Evolutionary conservation across 1,140 invertebrate species (phyloP).

Genomic region (Liolophura sinensis): DNA sequence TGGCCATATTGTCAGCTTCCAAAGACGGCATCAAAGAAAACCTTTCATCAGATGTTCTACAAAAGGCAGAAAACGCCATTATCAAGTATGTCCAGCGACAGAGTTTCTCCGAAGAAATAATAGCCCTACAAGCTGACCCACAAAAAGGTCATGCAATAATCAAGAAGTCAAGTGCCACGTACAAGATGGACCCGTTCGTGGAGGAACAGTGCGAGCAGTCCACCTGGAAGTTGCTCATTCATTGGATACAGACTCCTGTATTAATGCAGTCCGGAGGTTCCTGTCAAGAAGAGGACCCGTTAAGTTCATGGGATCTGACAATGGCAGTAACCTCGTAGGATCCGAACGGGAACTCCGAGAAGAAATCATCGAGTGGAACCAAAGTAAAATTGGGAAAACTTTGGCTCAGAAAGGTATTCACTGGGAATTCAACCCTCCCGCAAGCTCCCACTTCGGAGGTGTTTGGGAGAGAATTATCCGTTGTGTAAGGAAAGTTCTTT

Average conservation of each 20-base stretch:
- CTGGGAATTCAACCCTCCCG: conserved; percentile 56
- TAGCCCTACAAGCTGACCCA: background rate
- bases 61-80: conserved; percentile 8
- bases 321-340: conserved; percentile 24
- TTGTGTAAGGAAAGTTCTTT: conserved; percentile 36
- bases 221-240: conserved; percentile 29
- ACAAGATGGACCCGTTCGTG: conserved; percentile 18
- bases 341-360: conserved; percentile 25
- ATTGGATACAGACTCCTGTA: conserved; percentile 19
- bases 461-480: conserved; percentile 49
- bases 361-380: conserved; percentile 19
- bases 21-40: no score
- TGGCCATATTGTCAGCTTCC: no score
- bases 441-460: conserved; percentile 50
- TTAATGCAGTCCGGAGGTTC: conserved; percentile 25
- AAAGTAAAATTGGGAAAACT: background rate
- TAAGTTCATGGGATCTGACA: conserved; percentile 6
- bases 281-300: conserved; percentile 17
- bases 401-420: conserved; percentile 24
- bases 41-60: background rate
- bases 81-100: conserved; percentile 7
- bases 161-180: conserved; percentile 10
- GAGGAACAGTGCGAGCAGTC: conserved; percentile 17
- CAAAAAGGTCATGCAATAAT: no score
- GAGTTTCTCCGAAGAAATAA: conserved; percentile 14